Evolutionary conservation across 2,888 invertebrate species (phyloP).

Genomic region (Drosophila prostipennis): DNA sequence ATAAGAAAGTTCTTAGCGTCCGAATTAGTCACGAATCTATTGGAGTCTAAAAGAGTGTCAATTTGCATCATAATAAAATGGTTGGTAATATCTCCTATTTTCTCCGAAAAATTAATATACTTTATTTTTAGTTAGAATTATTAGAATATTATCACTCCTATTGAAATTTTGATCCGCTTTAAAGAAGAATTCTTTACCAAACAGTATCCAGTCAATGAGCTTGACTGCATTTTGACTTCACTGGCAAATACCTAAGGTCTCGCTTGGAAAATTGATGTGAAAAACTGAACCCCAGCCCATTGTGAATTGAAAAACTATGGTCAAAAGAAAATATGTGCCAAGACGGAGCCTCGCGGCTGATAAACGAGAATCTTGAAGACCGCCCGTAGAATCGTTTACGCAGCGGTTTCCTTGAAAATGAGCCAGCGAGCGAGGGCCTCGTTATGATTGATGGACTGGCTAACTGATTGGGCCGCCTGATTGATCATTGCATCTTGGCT

Average conservation of each 20-base stretch:
- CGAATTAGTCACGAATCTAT: slow-evolving; percentile 4
- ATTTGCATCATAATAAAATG: neutral
- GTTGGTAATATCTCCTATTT: no score
- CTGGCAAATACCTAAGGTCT: no score
- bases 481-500: slow-evolving; percentile 39
- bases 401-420: slow-evolving; percentile 6
- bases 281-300: neutral
- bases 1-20: slow-evolving; percentile 28
- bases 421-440: slow-evolving; percentile 4
- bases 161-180: no score
- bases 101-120: no score
- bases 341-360: neutral
- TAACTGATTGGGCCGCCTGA: slow-evolving; percentile 41
- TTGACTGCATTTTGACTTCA: no score
- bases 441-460: slow-evolving; percentile 59
- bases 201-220: no score
- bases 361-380: slow-evolving; percentile 14
- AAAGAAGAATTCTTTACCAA: no score
- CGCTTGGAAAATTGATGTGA: neutral
- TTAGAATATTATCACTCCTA: no score
- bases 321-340: neutral
- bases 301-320: neutral
- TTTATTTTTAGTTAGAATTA: no score
- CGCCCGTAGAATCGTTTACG: slow-evolving; percentile 9
- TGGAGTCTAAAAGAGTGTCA: neutral